These are phyloP conservation scores for Austrofundulus limnaeus DNA, from an alignment of 2,113 vertebrate species.

Conservation along the genomic window DNA sequence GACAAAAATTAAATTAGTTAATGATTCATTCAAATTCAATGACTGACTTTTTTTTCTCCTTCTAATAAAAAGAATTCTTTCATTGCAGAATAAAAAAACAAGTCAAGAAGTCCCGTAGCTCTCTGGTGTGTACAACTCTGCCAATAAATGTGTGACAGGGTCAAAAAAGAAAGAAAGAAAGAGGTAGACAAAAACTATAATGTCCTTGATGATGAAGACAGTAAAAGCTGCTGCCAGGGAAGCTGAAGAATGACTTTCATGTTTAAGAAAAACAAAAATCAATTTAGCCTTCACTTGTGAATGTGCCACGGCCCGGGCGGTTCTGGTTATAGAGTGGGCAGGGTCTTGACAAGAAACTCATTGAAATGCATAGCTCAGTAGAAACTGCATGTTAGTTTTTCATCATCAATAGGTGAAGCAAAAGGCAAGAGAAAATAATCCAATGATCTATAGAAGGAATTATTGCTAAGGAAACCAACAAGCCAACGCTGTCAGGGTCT, in stretches of 20 bases:
- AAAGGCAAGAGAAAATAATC: constrained; percentile 70
- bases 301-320: constrained; percentile 51
- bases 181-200: constrained; percentile 47
- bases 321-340: constrained; percentile 69
- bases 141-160: constrained; percentile 3
- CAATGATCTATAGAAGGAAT: constrained; percentile 69
- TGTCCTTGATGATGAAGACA: constrained; percentile 43
- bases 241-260: constrained; percentile 46
- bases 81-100: not conserved
- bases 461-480: constrained; percentile 53
- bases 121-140: constrained; percentile 1
- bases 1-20: not conserved
- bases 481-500: constrained; percentile 30
- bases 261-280: constrained; percentile 49
- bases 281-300: constrained; percentile 54
- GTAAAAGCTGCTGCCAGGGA: constrained; percentile 34
- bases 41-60: not conserved
- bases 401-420: constrained; percentile 72
- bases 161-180: constrained; percentile 32
- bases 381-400: constrained; percentile 66
- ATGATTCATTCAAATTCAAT: not conserved
- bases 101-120: not conserved
- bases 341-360: constrained; percentile 73
- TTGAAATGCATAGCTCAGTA: constrained; percentile 77
- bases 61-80: not conserved